Evolutionary conservation across 2,797 vertebrate genomes (phyloP).

Genomic region (Clamator glandarius): DNA sequence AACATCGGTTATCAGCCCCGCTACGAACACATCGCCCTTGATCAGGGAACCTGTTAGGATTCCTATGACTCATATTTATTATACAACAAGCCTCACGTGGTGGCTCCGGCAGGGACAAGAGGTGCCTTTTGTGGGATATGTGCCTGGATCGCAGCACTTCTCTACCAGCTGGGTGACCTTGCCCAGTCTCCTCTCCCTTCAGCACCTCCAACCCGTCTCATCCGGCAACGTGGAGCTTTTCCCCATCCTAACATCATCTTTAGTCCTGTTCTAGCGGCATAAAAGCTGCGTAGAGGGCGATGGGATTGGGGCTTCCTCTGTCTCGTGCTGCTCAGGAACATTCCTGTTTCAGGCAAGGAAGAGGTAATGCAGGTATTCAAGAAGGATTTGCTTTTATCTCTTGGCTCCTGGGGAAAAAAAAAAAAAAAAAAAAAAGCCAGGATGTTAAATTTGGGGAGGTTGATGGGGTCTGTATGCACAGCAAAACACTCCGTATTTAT

Average conservation of each 20-base stretch:
- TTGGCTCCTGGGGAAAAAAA: background rate
- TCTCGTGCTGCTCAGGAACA: background rate
- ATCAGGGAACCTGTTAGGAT: background rate
- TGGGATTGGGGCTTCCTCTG: background rate
- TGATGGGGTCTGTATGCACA: background rate
- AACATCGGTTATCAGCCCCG: background rate
- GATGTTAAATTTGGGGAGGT: accelerated
- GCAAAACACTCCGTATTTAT: too few relatives aligned
- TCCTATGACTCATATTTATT: background rate
- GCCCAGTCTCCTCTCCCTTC: background rate
- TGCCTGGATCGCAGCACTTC: background rate
- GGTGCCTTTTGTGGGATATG: background rate
- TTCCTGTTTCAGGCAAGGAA: accelerated
- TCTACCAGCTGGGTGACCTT: background rate
- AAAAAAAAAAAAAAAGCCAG: accelerated
- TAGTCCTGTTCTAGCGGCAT: accelerated
- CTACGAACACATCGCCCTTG: background rate
- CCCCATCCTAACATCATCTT: background rate
- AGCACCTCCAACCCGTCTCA: accelerated
- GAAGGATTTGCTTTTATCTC: background rate
- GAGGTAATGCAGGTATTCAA: background rate
- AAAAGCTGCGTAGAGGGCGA: background rate
- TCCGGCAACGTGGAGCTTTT: accelerated
- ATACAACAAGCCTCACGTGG: background rate
- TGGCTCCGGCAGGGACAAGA: background rate